Conservation (phyloP, 2,113 vertebrate genomes). For the Fukomys damarensis region DNA sequence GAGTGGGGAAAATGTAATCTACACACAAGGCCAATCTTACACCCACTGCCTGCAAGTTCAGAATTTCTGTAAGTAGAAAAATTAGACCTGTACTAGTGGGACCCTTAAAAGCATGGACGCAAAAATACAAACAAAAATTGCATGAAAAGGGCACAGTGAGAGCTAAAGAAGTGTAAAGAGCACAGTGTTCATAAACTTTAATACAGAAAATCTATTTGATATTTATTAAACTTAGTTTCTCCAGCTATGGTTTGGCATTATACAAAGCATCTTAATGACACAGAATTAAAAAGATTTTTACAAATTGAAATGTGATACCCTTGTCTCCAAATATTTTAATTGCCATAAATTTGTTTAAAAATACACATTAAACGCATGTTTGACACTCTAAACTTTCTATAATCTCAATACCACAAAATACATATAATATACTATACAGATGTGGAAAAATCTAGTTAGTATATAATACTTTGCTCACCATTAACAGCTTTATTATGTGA, state of each 20-base stretch:
- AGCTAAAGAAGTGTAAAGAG: constrained; percentile 57
- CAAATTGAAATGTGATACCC: constrained; percentile 95
- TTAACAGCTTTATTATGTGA: constrained; percentile 92
- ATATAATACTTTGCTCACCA: constrained; percentile 99
- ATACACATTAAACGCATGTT: constrained; percentile 93
- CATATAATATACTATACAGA: constrained; percentile 99
- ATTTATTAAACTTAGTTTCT: constrained; percentile 94
- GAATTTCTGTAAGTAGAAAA: constrained; percentile 19
- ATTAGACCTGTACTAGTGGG: not conserved
- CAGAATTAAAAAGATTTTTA: constrained; percentile 93
- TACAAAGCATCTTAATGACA: constrained; percentile 94
- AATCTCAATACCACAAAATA: constrained; percentile 99
- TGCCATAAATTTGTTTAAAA: constrained; percentile 94
- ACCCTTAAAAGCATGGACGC: not conserved
- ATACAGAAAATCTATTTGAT: constrained; percentile 94
- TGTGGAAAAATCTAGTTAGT: constrained; percentile 97
- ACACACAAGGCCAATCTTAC: not conserved
- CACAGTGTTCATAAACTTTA: constrained; percentile 83
- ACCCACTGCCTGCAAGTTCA: not conserved
- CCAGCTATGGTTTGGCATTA: constrained; percentile 94
- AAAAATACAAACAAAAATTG: not conserved
- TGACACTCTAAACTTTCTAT: constrained; percentile 94
- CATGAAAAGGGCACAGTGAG: not conserved
- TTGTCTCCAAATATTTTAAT: constrained; percentile 94
- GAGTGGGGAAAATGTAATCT: not conserved